Conservation (phyloP, 2,888 invertebrate species). For the Rotaria sp. region DNA sequence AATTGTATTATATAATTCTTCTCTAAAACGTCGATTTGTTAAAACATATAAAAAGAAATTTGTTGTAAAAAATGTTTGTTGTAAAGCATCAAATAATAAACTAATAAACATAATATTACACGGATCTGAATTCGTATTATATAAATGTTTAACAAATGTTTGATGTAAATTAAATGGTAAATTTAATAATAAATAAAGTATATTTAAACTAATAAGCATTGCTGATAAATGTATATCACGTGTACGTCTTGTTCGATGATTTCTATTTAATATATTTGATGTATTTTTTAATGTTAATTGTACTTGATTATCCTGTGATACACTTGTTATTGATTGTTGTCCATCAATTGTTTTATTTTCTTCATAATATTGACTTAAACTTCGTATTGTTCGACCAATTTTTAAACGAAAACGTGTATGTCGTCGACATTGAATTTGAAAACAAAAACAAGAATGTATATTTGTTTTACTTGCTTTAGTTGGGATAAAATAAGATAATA, state of each 20-base stretch:
- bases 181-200: slow-evolving; percentile 1
- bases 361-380: background rate
- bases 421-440: slow-evolving; percentile 7
- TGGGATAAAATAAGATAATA: background rate
- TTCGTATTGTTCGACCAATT: background rate
- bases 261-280: background rate
- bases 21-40: slow-evolving; percentile 24
- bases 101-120: background rate
- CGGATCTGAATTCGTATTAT: background rate
- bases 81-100: slow-evolving; percentile 2
- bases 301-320: background rate
- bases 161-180: slow-evolving; percentile 3
- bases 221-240: slow-evolving; percentile 25
- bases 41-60: slow-evolving; percentile 27
- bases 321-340: background rate
- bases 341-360: background rate
- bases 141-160: background rate
- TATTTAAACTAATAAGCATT: background rate
- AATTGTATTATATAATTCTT: slow-evolving; percentile 16
- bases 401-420: background rate
- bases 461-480: background rate
- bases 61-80: background rate
- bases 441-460: slow-evolving; percentile 15
- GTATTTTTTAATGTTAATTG: background rate
- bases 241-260: background rate